Evolutionary conservation across 2,797 vertebrate genomes (phyloP).

Genomic region (Microctenopoma steveboyesi): DNA sequence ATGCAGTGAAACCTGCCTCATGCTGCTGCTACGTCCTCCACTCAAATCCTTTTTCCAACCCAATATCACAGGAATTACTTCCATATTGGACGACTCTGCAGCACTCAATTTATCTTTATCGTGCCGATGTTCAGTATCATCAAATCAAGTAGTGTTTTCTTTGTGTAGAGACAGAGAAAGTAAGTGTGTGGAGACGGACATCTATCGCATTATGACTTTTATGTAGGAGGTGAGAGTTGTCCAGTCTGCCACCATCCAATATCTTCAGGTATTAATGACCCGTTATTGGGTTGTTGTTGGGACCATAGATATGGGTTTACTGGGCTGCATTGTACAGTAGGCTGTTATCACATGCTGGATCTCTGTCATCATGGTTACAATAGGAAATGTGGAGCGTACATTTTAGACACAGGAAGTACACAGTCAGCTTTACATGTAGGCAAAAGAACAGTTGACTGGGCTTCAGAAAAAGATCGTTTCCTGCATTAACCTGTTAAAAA

Average conservation of each 20-base stretch:
- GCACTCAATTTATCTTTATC: not conserved
- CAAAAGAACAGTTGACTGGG: too few relatives aligned
- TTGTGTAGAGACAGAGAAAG: not conserved
- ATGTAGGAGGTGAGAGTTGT: not conserved
- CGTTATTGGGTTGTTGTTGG: too few relatives aligned
- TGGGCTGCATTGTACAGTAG: too few relatives aligned
- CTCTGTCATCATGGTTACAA: not conserved
- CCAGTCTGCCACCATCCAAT: not conserved
- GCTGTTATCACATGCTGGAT: not conserved
- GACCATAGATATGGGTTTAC: too few relatives aligned
- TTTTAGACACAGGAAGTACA: not conserved
- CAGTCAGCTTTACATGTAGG: not conserved
- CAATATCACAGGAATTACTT: conserved; percentile 16
- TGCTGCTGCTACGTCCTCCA: not conserved
- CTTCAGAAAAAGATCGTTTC: too few relatives aligned
- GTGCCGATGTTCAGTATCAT: not conserved
- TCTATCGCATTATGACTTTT: not conserved
- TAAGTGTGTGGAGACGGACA: not conserved
- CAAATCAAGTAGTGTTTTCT: not conserved
- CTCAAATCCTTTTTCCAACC: conserved; percentile 4
- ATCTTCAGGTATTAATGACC: not conserved
- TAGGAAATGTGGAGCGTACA: not conserved
- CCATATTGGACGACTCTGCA: conserved; percentile 12
- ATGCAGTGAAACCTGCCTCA: conserved; percentile 8
- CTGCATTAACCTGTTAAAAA: too few relatives aligned